These are phyloP conservation scores for Herpetotheres cachinnans DNA, from an alignment of 2,113 vertebrate genomes.

Conservation along the genomic window DNA sequence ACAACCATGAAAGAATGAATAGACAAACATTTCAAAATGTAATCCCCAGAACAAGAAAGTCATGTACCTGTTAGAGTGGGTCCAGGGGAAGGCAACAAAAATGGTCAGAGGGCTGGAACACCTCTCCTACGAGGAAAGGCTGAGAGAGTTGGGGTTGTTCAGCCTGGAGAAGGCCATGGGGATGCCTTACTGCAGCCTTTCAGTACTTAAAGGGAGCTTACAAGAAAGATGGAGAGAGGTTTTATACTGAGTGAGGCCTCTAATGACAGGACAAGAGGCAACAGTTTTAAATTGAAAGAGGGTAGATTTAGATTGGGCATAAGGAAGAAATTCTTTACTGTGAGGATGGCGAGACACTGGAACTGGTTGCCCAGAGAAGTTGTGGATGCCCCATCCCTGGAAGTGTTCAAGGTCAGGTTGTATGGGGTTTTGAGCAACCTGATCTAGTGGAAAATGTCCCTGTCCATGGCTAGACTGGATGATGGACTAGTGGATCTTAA, in stretches of 20 bases:
- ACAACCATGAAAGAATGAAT: neutral
- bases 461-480: neutral
- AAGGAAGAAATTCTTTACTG: neutral
- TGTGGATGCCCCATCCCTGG: neutral
- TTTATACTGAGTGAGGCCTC: neutral
- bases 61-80: neutral
- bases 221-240: neutral
- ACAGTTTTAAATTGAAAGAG: neutral
- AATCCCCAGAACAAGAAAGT: neutral
- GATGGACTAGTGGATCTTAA: neutral
- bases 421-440: neutral
- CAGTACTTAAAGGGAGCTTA: neutral
- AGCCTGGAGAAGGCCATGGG: neutral
- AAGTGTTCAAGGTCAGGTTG: neutral
- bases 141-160: neutral
- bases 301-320: neutral
- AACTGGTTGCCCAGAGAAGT: neutral
- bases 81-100: neutral
- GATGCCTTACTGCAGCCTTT: neutral
- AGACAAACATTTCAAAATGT: neutral
- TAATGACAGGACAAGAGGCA: neutral
- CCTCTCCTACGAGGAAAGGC: neutral
- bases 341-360: neutral
- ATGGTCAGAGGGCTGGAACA: neutral
- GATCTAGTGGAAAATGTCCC: neutral